Conservation (phyloP, 1,140 invertebrate species). For the Calycopis cecrops region DNA sequence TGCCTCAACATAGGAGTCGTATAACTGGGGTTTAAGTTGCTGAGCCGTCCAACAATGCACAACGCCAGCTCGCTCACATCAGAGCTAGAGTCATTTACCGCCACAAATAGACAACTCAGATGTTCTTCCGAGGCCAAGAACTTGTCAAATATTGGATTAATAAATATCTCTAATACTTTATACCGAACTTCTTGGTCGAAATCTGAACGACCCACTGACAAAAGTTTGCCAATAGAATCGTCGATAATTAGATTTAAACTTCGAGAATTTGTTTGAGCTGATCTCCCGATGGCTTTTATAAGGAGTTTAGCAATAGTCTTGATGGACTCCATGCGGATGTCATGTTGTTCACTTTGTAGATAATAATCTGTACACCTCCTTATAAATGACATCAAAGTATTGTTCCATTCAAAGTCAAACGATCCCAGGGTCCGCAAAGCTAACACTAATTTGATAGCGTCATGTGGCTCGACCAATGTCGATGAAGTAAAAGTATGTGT, state of each 20-base stretch:
- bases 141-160: slow-evolving; percentile 93
- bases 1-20: slow-evolving; percentile 97
- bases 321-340: slow-evolving; percentile 95
- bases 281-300: slow-evolving; percentile 85
- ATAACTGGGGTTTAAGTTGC: slow-evolving; percentile 97
- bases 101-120: slow-evolving; percentile 93
- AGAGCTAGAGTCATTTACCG: slow-evolving; percentile 97
- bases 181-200: slow-evolving; percentile 95
- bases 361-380: slow-evolving; percentile 94
- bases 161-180: slow-evolving; percentile 91
- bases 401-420: slow-evolving; percentile 98
- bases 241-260: slow-evolving; percentile 92
- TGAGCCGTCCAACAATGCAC: slow-evolving; percentile 92
- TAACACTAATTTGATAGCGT: slow-evolving; percentile 90
- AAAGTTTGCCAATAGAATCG: slow-evolving; percentile 91
- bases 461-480: slow-evolving; percentile 75
- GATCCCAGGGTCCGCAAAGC: slow-evolving; percentile 95
- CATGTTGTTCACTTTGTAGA: slow-evolving; percentile 92
- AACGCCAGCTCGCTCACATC: slow-evolving; percentile 97
- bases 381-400: slow-evolving; percentile 94
- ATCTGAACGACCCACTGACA: slow-evolving; percentile 95
- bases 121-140: slow-evolving; percentile 97
- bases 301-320: slow-evolving; percentile 93
- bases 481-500: slow-evolving; percentile 46
- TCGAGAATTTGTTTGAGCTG: slow-evolving; percentile 78